A percentile compares a stretch with the other conserved stretches of the same genome.
Evolutionary conservation across 2,797 vertebrate species (phyloP).

Genomic region (Carcharodon carcharias): DNA sequence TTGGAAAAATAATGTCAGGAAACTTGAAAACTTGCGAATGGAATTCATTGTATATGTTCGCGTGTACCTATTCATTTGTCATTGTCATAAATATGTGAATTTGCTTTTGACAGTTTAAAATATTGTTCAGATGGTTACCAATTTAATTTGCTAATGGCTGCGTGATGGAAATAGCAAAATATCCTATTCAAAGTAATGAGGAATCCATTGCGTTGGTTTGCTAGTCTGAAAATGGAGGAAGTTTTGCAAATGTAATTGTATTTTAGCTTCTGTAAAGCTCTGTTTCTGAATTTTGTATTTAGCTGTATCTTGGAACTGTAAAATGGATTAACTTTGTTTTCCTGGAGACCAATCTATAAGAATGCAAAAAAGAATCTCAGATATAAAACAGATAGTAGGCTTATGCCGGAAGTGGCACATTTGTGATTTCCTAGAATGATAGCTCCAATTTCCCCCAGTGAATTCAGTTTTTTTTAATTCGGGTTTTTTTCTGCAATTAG

Average conservation of each 20-base stretch:
- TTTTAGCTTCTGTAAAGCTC: not conserved
- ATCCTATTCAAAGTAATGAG: not conserved
- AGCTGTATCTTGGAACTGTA: slow-evolving; percentile 14
- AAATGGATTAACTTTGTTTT: not conserved
- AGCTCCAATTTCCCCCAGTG: not conserved
- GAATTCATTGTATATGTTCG: not conserved
- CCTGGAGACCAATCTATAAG: not conserved
- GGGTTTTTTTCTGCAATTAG: not conserved
- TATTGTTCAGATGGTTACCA: not conserved
- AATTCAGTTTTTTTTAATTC: not conserved
- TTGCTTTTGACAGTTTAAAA: slow-evolving; percentile 7
- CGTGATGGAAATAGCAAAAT: not conserved
- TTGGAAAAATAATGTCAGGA: not conserved
- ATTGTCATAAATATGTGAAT: not conserved
- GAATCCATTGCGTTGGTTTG: not conserved
- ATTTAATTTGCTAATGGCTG: not conserved
- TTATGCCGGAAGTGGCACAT: not conserved
- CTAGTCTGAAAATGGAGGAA: not conserved
- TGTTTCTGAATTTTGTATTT: not conserved
- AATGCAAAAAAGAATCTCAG: not conserved
- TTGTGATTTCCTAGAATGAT: not conserved
- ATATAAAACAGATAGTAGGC: not conserved
- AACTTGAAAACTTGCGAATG: not conserved
- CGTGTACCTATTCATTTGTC: not conserved
- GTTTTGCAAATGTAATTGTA: not conserved